Base-by-base conservation (phyloP, 2,797 vertebrate species). In the Centroberyx gerrardi region DNA sequence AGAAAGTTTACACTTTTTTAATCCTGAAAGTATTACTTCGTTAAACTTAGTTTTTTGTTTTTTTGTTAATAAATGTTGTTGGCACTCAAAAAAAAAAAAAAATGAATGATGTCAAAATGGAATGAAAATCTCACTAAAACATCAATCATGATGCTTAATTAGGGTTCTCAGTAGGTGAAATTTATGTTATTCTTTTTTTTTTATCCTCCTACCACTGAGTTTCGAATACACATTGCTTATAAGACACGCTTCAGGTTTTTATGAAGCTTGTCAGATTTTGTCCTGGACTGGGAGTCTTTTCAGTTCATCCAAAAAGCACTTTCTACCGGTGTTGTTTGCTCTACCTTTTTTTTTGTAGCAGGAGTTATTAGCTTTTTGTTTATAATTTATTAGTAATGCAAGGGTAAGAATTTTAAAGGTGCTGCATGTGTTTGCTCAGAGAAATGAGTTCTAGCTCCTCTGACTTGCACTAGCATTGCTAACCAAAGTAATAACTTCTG, bases 1-100 rank as follows among this genome's bases (percentile, higher is more conserved):
- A 78, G 74, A 93, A 90, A 91, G 92, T 94, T 94, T 94, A 94
- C 92, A 94, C 93, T 94, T 94, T 94, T 94, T 93, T 94, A 94
- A 92, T 91, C 87, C 91, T 91, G 83, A 89, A 92, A 93, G 86
- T 93, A 93, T 92, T 90, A 87, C 56, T 88, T 91, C 22, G n/a
- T n/a, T n/a, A n/a, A n/a, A n/a, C n/a, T n/a, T n/a, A 55, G 80
- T 89, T 92, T 69, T 78, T 89, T 79, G 7, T 79, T 55, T 83
- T 83, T 87, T 92, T 90, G 88, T 93, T 91, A 84, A 88, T 91
- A 89, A 91, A 91, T 93, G 90, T 65, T 61, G 61, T 94, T 74
- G 74, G 81, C 89, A 94, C 86, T 87, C 40, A 53, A 86, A 87
- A 36, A 14, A 44, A 36, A 7, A 53, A 86, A 87, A 36, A 13